Conservation (phyloP, 2,888 invertebrate genomes). For the Caenorhabditis auriculariae region DNA sequence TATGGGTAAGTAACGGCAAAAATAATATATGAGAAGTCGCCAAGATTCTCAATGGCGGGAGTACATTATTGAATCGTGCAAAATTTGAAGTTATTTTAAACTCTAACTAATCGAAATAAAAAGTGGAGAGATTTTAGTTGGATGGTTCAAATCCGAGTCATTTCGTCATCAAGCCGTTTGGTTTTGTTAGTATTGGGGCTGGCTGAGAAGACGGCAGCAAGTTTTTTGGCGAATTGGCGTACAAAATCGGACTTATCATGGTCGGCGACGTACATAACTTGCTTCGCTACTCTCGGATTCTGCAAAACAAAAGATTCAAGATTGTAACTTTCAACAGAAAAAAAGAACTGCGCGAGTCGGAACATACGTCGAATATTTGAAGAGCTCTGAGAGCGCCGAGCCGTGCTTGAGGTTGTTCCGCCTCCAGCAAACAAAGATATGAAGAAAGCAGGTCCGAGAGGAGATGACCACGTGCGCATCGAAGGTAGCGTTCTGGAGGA, state of each 20-base stretch:
- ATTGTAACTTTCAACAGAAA: background rate
- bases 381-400: slow-evolving; percentile 58
- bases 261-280: slow-evolving; percentile 24
- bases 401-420: slow-evolving; percentile 41
- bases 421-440: slow-evolving; percentile 57
- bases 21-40: no score
- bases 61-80: no score
- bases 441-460: slow-evolving; percentile 53
- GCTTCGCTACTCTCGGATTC: slow-evolving; percentile 27
- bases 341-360: background rate
- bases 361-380: slow-evolving; percentile 40
- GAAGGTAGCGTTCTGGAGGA: slow-evolving; percentile 52
- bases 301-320: slow-evolving; percentile 4
- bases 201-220: background rate
- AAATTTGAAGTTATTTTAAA: no score
- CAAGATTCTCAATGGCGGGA: no score
- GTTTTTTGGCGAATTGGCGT: slow-evolving; percentile 9
- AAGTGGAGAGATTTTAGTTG: no score
- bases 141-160: no score
- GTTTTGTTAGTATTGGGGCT: no score
- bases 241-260: slow-evolving; percentile 18
- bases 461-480: slow-evolving; percentile 40
- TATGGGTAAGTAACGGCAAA: no score
- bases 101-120: no score
- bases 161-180: no score